Conservation (phyloP, 2,888 invertebrate genomes). For the Scaptomyza flava region DNA sequence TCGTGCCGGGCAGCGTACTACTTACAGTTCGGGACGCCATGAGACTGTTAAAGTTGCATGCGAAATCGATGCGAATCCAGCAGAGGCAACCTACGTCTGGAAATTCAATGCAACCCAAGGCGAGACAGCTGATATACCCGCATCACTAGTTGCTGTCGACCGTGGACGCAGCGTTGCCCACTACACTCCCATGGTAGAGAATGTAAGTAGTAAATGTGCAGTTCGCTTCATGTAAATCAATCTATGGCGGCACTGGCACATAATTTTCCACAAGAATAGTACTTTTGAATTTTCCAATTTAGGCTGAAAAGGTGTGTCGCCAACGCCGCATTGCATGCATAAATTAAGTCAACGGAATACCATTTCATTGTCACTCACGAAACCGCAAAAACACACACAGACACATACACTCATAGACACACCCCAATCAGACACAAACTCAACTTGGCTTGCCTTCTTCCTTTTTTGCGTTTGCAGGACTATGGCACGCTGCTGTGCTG, state of each 20-base stretch:
- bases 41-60: conserved; percentile 89
- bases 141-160: conserved; percentile 87
- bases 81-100: conserved; percentile 89
- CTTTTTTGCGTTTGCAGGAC: conserved; percentile 84
- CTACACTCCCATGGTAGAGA: conserved; percentile 90
- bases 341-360: conserved; percentile 74
- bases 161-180: conserved; percentile 88
- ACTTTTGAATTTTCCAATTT: conserved; percentile 82
- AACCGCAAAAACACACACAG: conserved; percentile 9
- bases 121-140: conserved; percentile 89
- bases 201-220: conserved; percentile 79
- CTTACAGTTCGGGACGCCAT: conserved; percentile 90
- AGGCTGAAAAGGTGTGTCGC: conserved; percentile 68
- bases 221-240: conserved; percentile 57
- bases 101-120: conserved; percentile 90
- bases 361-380: conserved; percentile 71
- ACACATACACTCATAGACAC: conserved; percentile 18
- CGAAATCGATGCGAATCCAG: conserved; percentile 90
- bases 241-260: conserved; percentile 46
- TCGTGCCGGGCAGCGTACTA: conserved; percentile 88
- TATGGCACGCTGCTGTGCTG: conserved; percentile 91
- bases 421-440: conserved; percentile 14
- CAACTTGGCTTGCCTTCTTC: conserved; percentile 14
- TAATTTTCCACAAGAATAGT: conserved; percentile 83
- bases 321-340: conserved; percentile 70